Evolutionary conservation across 2,113 vertebrate genomes (phyloP).

Genomic region (Choloepus hoffmanni): DNA sequence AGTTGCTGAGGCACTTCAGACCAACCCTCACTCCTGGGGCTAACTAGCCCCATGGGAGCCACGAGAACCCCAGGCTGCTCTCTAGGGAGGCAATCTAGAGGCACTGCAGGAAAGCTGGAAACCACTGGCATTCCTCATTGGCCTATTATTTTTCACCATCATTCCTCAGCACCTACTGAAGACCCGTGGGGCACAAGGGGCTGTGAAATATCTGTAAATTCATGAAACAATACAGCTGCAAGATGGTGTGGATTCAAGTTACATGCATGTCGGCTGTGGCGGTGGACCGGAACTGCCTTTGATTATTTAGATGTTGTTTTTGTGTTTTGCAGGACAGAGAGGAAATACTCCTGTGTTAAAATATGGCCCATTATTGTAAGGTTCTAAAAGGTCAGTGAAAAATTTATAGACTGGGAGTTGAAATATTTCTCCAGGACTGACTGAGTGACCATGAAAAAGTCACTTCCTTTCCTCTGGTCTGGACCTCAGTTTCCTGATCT

Average conservation of each 20-base stretch:
- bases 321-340: neutral
- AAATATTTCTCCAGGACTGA: neutral
- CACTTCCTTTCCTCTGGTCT: neutral
- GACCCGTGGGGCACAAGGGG: neutral
- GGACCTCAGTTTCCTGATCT: neutral
- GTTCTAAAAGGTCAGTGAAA: neutral
- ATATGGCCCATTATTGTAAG: neutral
- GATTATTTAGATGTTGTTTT: neutral
- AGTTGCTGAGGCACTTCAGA: neutral
- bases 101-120: neutral
- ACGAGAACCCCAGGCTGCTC: neutral
- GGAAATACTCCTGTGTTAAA: neutral
- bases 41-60: neutral
- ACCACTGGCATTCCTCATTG: neutral
- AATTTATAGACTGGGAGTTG: neutral
- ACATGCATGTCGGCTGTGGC: neutral
- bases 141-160: neutral
- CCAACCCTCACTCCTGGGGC: neutral
- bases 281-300: neutral
- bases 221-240: neutral
- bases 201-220: neutral
- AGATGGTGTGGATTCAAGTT: neutral
- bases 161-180: slow-evolving; percentile 38
- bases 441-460: neutral
- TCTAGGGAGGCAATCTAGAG: slow-evolving; percentile 48